Evolutionary conservation across 2,113 vertebrate species (phyloP).

Genomic region (Holacanthus passer): DNA sequence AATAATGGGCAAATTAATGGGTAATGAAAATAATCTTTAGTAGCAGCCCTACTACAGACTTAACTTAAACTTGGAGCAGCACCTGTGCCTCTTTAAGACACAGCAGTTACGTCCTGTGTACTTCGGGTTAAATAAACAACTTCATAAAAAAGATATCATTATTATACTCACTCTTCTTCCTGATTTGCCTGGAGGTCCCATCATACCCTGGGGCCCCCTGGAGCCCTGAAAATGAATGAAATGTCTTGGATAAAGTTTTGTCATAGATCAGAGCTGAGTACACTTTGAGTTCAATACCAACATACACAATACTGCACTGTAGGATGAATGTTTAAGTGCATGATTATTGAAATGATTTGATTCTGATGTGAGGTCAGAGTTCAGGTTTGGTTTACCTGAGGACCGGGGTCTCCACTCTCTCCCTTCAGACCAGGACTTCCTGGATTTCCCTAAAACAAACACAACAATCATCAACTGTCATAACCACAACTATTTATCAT

Average conservation of each 20-base stretch:
- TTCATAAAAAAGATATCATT: not conserved
- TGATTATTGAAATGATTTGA: not conserved
- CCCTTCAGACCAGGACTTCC: constrained; percentile 93
- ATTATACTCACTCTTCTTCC: constrained; percentile 92
- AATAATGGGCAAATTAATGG: no score
- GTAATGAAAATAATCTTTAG: no score
- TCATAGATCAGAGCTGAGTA: not conserved
- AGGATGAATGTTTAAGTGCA: not conserved
- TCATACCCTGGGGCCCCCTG: constrained; percentile 91
- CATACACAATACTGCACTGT: not conserved
- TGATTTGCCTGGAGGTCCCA: constrained; percentile 91
- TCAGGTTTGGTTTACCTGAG: constrained; percentile 85
- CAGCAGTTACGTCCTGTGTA: not conserved
- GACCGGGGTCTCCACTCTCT: constrained; percentile 94
- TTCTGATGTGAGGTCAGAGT: not conserved
- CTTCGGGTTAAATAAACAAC: not conserved
- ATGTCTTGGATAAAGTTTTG: not conserved
- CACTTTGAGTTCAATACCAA: not conserved
- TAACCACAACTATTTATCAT: not conserved
- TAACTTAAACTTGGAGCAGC: not conserved
- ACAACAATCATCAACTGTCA: constrained; percentile 14
- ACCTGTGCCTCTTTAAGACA: not conserved
- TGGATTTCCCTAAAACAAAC: constrained; percentile 88
- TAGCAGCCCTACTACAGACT: not conserved
- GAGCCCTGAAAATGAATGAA: constrained; percentile 85